A percentile compares a stretch with the other conserved stretches of the same genome.
Conservation (phyloP, 2,888 invertebrate species). For the Cabera pusaria region DNA sequence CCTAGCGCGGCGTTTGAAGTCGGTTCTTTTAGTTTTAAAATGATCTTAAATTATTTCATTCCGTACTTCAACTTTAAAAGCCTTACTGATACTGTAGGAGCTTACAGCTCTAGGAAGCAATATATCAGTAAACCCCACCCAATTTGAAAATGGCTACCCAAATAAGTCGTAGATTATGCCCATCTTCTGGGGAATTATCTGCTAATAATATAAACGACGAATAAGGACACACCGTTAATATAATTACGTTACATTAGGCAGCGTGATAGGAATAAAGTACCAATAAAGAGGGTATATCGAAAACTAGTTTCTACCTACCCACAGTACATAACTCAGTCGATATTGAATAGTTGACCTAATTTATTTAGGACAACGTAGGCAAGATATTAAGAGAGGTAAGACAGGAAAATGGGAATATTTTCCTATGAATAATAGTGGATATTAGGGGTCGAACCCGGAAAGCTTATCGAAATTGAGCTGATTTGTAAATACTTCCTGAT, state of each 20-base stretch:
- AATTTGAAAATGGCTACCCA: no score
- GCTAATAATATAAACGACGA: background rate
- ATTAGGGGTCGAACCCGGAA: slow-evolving; percentile 1
- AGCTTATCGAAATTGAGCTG: slow-evolving; percentile 1
- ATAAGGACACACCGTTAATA: background rate
- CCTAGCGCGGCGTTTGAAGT: no score
- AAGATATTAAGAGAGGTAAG: slow-evolving; percentile 8
- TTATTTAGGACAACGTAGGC: slow-evolving; percentile 7
- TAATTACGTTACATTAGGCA: background rate
- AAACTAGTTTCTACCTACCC: no score
- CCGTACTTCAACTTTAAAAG: no score
- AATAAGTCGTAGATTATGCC: no score
- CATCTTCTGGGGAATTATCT: background rate
- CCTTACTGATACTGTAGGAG: no score
- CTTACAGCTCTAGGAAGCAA: no score
- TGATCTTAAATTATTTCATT: no score
- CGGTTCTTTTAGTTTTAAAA: no score
- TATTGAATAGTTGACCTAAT: slow-evolving; percentile 9
- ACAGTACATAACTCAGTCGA: no score
- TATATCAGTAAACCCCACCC: no score
- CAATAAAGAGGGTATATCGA: no score
- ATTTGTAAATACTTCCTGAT: background rate
- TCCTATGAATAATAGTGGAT: slow-evolving; percentile 7
- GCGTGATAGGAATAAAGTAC: slow-evolving; percentile 1
- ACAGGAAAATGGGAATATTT: slow-evolving; percentile 7